These are phyloP conservation scores for Smutsia temminckii DNA, from an alignment of 2,797 vertebrate genomes.

Conservation along the genomic window DNA sequence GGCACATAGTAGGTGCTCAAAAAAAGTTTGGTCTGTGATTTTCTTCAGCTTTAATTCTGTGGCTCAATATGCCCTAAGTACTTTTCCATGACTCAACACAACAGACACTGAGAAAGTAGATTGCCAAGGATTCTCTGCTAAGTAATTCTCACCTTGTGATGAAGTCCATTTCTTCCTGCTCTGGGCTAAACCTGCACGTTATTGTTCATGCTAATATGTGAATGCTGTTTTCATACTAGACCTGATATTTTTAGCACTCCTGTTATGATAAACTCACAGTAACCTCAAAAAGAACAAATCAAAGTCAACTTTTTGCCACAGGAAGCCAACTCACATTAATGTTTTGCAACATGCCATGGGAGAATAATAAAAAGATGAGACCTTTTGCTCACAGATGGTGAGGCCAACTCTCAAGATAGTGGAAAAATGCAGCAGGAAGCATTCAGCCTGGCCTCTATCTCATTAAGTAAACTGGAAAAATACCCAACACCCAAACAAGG, in stretches of 20 bases:
- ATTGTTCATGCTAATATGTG: slow-evolving; percentile 48
- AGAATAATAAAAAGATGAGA: slow-evolving; percentile 76
- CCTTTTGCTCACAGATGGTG: slow-evolving; percentile 55
- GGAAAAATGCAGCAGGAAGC: slow-evolving; percentile 71
- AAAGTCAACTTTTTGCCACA: slow-evolving; percentile 77
- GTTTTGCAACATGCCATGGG: slow-evolving; percentile 73
- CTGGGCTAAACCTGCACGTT: not conserved
- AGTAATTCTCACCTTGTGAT: not conserved
- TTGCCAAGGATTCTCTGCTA: not conserved
- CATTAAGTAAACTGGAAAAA: slow-evolving; percentile 73
- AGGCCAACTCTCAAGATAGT: slow-evolving; percentile 57
- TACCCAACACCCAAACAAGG: slow-evolving; percentile 21
- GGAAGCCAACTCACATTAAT: slow-evolving; percentile 78
- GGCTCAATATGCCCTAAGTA: not conserved
- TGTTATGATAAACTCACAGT: slow-evolving; percentile 77
- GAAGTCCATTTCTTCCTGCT: slow-evolving; percentile 28
- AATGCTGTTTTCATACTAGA: slow-evolving; percentile 69
- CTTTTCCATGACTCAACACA: slow-evolving; percentile 33
- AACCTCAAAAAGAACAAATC: slow-evolving; percentile 80
- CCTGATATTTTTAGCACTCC: slow-evolving; percentile 75
- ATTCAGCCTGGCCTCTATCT: slow-evolving; percentile 42
- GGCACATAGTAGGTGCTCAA: slow-evolving; percentile 12
- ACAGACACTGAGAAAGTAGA: not conserved
- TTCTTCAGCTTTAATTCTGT: slow-evolving; percentile 7
- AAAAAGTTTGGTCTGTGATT: not conserved